Percentiles rank a stretch among this genome's conserved stretches.
phyloP scores from a whole-genome alignment of 2,888 invertebrate genomes.

The Halictus quadricinctus region DNA sequence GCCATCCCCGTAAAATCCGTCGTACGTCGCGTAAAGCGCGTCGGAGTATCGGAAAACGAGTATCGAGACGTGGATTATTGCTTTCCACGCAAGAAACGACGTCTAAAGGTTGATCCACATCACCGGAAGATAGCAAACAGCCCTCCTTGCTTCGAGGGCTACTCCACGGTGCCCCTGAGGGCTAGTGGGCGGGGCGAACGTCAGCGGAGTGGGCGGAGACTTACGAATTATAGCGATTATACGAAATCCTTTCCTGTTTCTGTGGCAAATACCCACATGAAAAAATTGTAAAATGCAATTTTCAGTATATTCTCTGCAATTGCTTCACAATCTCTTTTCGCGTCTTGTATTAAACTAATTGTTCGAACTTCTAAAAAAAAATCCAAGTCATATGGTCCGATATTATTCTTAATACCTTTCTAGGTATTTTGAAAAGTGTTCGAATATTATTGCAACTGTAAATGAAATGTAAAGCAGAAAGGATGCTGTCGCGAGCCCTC shows the following conservation, averaged over 20 bases:
- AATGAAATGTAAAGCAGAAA: neutral
- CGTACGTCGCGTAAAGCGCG: conserved; percentile 15
- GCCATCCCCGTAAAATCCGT: conserved; percentile 14
- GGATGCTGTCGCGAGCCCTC: neutral
- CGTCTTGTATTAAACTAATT: too few species aligned
- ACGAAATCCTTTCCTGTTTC: neutral
- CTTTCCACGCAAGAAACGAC: neutral
- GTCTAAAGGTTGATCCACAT: neutral
- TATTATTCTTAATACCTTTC: too few species aligned
- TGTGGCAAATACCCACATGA: neutral
- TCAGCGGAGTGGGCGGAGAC: neutral
- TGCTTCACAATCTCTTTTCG: too few species aligned
- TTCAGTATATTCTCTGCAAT: too few species aligned
- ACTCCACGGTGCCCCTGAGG: neutral
- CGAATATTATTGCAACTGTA: too few species aligned
- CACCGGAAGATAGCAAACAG: too few species aligned
- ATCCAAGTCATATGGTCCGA: too few species aligned
- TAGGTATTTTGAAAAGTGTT: too few species aligned
- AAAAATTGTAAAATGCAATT: too few species aligned
- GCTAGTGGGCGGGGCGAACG: neutral
- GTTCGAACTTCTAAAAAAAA: too few species aligned
- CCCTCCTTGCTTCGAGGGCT: neutral
- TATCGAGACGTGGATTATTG: neutral
- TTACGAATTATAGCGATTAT: neutral
- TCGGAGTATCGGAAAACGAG: conserved; percentile 5